phyloP scores from a whole-genome alignment of 2,888 invertebrate species.

The Acrobasis suavella region DNA sequence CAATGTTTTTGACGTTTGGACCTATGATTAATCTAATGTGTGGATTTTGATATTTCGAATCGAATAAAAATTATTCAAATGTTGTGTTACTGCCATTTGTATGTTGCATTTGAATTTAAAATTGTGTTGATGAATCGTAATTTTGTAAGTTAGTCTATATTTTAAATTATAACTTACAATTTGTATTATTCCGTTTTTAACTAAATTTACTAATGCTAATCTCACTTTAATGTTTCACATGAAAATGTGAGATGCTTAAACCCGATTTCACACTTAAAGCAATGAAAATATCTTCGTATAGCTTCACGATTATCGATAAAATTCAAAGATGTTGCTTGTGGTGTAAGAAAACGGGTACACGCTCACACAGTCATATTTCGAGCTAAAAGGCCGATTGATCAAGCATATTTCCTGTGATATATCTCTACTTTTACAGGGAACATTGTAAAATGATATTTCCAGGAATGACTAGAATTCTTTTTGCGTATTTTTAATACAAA shows the following conservation, averaged over 20 bases:
- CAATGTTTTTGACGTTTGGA: conserved; percentile 21
- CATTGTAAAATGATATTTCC: no score
- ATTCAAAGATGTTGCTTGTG: no score
- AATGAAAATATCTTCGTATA: not conserved
- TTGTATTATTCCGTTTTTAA: not conserved
- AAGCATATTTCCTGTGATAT: no score
- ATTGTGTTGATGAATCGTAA: conserved; percentile 6
- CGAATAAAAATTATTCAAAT: not conserved
- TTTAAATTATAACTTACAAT: not conserved
- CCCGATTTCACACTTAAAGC: not conserved
- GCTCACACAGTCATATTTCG: no score
- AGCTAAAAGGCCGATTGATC: no score
- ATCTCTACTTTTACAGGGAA: no score
- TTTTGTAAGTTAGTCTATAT: not conserved
- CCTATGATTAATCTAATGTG: not conserved
- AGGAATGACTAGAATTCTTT: no score
- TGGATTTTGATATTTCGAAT: conserved; percentile 4
- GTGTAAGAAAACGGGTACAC: no score
- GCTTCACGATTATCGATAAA: no score
- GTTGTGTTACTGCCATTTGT: conserved; percentile 15
- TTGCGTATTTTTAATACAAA: no score
- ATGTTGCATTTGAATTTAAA: conserved; percentile 6
- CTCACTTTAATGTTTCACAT: not conserved
- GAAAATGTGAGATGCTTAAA: not conserved
- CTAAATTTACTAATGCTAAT: not conserved